phyloP scores from a whole-genome alignment of 2,888 invertebrate genomes.

The Lepetodrilus schrolli region DNA sequence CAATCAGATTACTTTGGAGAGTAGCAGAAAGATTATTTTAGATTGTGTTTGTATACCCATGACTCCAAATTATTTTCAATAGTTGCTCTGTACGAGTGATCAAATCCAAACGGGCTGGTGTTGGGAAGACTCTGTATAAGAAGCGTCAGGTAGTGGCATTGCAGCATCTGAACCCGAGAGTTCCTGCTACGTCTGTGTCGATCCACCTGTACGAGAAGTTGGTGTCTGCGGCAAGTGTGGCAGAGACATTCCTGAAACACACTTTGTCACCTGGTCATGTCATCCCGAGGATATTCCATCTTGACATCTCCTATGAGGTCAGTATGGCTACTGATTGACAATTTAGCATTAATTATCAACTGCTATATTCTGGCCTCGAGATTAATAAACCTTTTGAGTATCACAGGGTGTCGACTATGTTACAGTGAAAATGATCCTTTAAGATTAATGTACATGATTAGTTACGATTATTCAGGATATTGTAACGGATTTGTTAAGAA shows the following conservation, averaged over 20 bases:
- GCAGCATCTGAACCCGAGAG: not conserved
- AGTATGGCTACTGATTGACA: no score
- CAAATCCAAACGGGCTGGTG: constrained; percentile 52
- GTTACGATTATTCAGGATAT: no score
- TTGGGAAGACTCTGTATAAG: constrained; percentile 53
- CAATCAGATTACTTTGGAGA: no score
- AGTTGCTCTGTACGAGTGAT: constrained; percentile 53
- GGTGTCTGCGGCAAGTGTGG: constrained; percentile 32
- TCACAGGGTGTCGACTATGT: no score
- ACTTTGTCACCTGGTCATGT: constrained; percentile 18
- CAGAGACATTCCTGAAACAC: constrained; percentile 36
- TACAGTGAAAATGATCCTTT: no score
- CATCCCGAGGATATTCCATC: constrained; percentile 48
- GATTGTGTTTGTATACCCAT: no score
- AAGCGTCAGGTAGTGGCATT: constrained; percentile 41
- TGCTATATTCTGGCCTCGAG: not conserved
- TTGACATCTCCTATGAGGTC: constrained; percentile 61
- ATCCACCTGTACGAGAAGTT: constrained; percentile 33
- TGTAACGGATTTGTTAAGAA: no score
- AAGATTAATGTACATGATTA: no score
- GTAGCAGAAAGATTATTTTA: no score
- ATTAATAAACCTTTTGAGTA: not conserved
- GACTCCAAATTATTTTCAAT: no score
- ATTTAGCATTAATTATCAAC: not conserved
- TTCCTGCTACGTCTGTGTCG: constrained; percentile 25